phyloP scores from a whole-genome alignment of 2,797 vertebrate genomes.

The Oreochromis grahami region DNA sequence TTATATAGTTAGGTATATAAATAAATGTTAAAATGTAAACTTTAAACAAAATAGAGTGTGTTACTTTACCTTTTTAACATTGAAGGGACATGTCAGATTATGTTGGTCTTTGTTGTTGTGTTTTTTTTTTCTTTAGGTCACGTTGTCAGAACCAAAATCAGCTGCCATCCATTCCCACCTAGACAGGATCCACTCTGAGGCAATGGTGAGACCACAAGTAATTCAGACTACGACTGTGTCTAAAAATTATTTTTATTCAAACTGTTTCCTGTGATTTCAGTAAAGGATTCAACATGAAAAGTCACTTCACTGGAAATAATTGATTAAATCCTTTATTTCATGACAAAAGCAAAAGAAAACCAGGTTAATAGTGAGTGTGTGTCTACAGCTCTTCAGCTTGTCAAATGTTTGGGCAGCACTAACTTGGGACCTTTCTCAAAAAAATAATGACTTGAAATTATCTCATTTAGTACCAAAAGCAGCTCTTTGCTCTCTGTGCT shows the following conservation, averaged over 20 bases:
- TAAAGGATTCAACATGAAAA: not conserved
- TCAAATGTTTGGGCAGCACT: not conserved
- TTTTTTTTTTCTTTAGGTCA: slow-evolving; percentile 21
- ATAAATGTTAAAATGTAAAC: not conserved
- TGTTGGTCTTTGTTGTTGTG: not conserved
- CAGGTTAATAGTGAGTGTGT: not conserved
- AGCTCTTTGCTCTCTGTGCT: not conserved
- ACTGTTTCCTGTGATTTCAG: not conserved
- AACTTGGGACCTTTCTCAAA: not conserved
- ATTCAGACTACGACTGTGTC: not conserved
- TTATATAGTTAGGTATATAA: not conserved
- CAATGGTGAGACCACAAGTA: slow-evolving; percentile 9
- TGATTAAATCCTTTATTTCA: not conserved
- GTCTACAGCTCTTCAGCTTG: not conserved
- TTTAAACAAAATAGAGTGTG: not conserved
- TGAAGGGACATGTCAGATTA: not conserved
- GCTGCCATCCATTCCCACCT: not conserved
- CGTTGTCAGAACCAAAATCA: slow-evolving; percentile 1
- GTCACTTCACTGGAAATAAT: not conserved
- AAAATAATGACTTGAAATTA: not conserved
- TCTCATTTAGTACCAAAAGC: not conserved
- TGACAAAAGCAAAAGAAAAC: not conserved
- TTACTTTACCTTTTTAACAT: not conserved
- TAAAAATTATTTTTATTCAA: not conserved
- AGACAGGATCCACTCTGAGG: not conserved